Base-by-base conservation (phyloP, 2,888 invertebrate species). In the Polydrusus tereticollis region DNA sequence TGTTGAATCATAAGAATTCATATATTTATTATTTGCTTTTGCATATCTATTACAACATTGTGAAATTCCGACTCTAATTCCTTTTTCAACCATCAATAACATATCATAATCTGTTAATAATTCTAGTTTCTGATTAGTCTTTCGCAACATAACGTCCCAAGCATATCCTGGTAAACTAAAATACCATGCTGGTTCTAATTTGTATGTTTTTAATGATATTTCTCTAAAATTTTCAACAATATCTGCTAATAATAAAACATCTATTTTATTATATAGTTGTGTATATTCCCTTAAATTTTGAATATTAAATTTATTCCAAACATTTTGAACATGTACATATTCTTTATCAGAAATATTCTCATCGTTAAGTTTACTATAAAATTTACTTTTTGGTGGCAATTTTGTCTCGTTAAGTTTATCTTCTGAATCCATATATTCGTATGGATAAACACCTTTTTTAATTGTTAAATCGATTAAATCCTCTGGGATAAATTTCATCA, bases 101-200 rank as follows among this genome's bases (percentile, higher is more conserved):
- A 64, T 72, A 58, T 73, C 73, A 16, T 47, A 20, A 45, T 73
- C 69, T 6, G 69, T 65, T 47, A 70, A 59, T 10, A 73, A 57
- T 43, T 73, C 60, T 14, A 73, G n/a, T 26, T 66, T 29, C 18
- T 66, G 23, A 14, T 55, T 14, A 1, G 70, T 67, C 21, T 57
- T 47, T 33, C 41, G 36, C 18, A 65, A 23, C 47, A 64, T 58
- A n/a, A 43, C 58, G 10, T 63, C 63, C 57, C 47, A 66, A 16
- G 47, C 47, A 36, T 63, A 38, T 21, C 58, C 20, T 12, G 66
- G 59, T 26, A 41, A 58, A 14, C 59, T 59, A 18, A 41, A 41
- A 41, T 41, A 41, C 41, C 41, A 41, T 16, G 16, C 41, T 41
- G 14, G 7, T 5, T 41, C 41, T 41, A 41, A 14, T 41, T 41